These are phyloP conservation scores for Drosophila insularis DNA, from an alignment of 1,140 invertebrate species.

Conservation along the genomic window DNA sequence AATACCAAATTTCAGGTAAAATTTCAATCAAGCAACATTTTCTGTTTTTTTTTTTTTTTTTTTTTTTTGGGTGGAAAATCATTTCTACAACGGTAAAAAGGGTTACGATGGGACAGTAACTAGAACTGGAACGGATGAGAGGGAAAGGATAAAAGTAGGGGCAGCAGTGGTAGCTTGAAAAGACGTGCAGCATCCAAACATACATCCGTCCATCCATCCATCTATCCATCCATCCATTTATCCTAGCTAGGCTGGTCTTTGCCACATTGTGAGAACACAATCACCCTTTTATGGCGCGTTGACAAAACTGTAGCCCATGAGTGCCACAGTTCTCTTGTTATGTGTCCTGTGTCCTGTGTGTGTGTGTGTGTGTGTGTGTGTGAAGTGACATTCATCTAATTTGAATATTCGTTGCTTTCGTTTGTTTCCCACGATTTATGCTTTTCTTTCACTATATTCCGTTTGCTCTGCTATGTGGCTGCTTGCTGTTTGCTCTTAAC, in stretches of 20 bases:
- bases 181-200: slow-evolving; percentile 50
- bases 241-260: slow-evolving; percentile 40
- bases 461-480: slow-evolving; percentile 42
- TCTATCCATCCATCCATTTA: neutral
- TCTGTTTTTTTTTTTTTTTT: neutral
- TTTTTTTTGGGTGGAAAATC: slow-evolving; percentile 39
- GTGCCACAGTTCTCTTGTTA: slow-evolving; percentile 51
- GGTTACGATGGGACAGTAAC: slow-evolving; percentile 25
- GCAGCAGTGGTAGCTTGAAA: slow-evolving; percentile 44
- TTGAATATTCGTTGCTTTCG: slow-evolving; percentile 58
- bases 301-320: slow-evolving; percentile 71
- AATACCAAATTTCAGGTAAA: slow-evolving; percentile 61
- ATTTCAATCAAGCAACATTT: slow-evolving; percentile 67
- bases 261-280: slow-evolving; percentile 75
- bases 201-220: slow-evolving; percentile 20
- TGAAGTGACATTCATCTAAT: slow-evolving; percentile 72
- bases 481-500: slow-evolving; percentile 24
- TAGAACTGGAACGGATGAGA: neutral
- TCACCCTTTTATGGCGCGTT: slow-evolving; percentile 60
- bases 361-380: slow-evolving; percentile 47
- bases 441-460: slow-evolving; percentile 34
- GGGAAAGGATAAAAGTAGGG: slow-evolving; percentile 1
- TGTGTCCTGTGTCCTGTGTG: slow-evolving; percentile 26
- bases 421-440: slow-evolving; percentile 76
- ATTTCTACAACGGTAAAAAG: slow-evolving; percentile 37